Conservation (phyloP, 2,113 vertebrate species). For the Phyllostomus discolor region DNA sequence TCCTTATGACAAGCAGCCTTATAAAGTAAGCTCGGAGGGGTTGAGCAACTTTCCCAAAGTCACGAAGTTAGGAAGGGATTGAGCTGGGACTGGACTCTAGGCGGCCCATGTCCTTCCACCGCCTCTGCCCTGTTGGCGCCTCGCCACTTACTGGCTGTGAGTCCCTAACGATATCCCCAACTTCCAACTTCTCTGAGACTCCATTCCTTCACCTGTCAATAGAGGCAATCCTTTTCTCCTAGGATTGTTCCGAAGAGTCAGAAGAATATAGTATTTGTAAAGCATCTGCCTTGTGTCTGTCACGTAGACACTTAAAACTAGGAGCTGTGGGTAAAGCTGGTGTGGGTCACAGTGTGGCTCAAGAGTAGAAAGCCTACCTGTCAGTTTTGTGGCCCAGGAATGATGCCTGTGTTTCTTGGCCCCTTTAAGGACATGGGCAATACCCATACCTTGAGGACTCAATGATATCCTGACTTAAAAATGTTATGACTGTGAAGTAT, state of each 20-base stretch:
- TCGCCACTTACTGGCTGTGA: background rate
- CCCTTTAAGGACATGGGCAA: background rate
- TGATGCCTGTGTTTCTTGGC: background rate
- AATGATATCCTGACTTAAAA: background rate
- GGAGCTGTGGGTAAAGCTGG: background rate
- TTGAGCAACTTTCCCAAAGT: background rate
- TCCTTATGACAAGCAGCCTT: background rate
- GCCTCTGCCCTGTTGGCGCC: background rate
- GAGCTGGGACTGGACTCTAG: background rate
- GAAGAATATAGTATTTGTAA: background rate
- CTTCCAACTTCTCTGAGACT: background rate
- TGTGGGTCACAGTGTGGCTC: background rate
- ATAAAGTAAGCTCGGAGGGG: background rate
- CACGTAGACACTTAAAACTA: background rate
- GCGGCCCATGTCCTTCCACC: background rate
- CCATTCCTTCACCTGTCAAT: background rate
- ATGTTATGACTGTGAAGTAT: background rate
- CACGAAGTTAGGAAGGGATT: background rate
- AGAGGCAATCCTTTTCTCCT: background rate
- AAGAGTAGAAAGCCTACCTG: background rate
- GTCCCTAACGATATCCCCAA: background rate
- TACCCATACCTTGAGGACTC: background rate
- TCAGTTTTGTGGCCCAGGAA: background rate
- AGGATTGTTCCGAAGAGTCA: background rate
- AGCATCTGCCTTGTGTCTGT: background rate